Conservation (phyloP, 2,888 invertebrate genomes). For the Eupithecia inturbata region DNA sequence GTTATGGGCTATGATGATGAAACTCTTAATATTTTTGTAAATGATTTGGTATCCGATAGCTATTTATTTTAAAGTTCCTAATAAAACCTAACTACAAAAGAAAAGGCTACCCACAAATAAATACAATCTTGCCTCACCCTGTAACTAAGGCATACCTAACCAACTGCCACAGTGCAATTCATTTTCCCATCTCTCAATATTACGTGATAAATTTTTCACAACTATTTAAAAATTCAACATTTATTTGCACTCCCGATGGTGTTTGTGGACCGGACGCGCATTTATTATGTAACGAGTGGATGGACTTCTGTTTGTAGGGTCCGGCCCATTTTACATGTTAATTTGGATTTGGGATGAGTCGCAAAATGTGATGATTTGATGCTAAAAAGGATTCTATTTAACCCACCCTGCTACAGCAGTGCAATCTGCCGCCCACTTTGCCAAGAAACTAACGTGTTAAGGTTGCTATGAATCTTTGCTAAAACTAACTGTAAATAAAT, state of each 20-base stretch:
- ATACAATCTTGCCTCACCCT: not conserved
- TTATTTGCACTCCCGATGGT: conserved; percentile 23
- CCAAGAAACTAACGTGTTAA: too few relatives aligned
- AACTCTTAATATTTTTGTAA: too few relatives aligned
- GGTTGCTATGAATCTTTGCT: too few relatives aligned
- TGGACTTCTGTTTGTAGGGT: not conserved
- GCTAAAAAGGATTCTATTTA: too few relatives aligned
- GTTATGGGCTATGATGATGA: too few relatives aligned
- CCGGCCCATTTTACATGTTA: not conserved
- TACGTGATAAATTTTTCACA: not conserved
- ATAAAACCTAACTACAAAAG: not conserved
- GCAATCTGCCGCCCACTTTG: too few relatives aligned
- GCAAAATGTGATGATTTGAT: not conserved
- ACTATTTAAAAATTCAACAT: conserved; percentile 13
- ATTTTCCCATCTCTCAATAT: not conserved
- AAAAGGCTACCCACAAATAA: not conserved
- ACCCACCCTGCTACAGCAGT: too few relatives aligned
- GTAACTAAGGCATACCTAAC: not conserved
- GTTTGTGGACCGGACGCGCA: conserved; percentile 27
- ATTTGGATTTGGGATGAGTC: not conserved
- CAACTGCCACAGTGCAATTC: not conserved
- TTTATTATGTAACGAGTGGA: conserved; percentile 29
- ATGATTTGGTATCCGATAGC: too few relatives aligned
- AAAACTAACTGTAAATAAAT: too few relatives aligned
- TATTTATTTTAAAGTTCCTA: too few relatives aligned